Percentiles rank a stretch among this genome's conserved stretches.
These are phyloP conservation scores for Hyla sarda DNA, from an alignment of 2,113 vertebrate genomes.

Conservation along the genomic window DNA sequence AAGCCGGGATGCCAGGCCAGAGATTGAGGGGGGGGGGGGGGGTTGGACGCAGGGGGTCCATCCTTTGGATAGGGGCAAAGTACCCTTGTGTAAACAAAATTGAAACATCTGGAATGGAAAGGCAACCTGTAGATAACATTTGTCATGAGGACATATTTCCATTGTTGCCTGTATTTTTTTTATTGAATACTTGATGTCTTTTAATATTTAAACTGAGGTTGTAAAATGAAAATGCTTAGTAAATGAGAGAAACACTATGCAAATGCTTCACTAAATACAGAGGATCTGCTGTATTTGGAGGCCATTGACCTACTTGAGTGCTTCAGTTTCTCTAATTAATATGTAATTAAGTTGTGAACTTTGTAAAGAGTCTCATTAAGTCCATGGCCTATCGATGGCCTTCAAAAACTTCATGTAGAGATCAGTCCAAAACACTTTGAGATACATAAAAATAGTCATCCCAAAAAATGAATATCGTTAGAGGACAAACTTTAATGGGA, in stretches of 20 bases:
- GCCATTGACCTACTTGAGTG: conserved; percentile 33
- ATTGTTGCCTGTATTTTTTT: too few species aligned
- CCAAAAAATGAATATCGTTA: not conserved
- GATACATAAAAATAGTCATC: not conserved
- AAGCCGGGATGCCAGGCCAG: too few species aligned
- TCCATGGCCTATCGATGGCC: conserved; percentile 5
- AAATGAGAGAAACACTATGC: not conserved
- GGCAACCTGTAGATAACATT: not conserved
- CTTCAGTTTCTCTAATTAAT: conserved; percentile 37
- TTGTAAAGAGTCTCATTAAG: conserved; percentile 25
- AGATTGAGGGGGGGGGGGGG: too few species aligned
- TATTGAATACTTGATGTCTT: too few species aligned
- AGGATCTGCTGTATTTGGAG: not conserved
- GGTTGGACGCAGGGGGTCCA: too few species aligned
- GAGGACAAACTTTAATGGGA: too few species aligned
- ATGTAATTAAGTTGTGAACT: conserved; percentile 38
- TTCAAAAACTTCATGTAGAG: not conserved
- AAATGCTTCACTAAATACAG: not conserved
- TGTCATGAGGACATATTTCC: not conserved
- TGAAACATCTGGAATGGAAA: too few species aligned
- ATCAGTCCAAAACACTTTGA: not conserved
- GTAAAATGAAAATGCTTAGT: not conserved
- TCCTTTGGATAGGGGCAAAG: too few species aligned
- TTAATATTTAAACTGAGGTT: not conserved
- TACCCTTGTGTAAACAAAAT: too few species aligned